Evolutionary conservation across 1,140 invertebrate species (phyloP).

Genomic region (Aphis gossypii): DNA sequence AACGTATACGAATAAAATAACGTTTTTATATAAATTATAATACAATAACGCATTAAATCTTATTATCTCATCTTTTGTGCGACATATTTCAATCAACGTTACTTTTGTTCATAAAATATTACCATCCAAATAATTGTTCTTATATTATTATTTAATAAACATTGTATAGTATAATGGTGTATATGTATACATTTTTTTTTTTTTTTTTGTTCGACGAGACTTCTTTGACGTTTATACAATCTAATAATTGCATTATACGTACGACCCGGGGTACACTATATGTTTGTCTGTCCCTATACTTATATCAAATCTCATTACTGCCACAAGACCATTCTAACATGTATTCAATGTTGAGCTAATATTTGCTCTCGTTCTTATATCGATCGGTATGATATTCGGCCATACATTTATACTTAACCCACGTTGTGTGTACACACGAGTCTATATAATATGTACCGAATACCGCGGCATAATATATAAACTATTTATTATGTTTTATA

Average conservation of each 20-base stretch:
- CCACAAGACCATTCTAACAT: background rate
- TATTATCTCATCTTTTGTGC: background rate
- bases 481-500: background rate
- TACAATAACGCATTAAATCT: background rate
- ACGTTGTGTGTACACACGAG: background rate
- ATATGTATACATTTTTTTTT: background rate
- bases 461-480: background rate
- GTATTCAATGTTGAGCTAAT: background rate
- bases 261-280: background rate
- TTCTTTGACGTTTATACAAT: background rate
- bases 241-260: background rate
- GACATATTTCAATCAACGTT: background rate
- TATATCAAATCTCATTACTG: background rate
- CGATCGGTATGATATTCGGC: background rate
- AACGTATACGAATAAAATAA: background rate
- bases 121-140: background rate
- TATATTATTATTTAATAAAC: background rate
- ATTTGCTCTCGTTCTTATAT: slow-evolving; percentile 3
- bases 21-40: background rate
- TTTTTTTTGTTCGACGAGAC: background rate
- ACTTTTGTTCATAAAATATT: background rate
- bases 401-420: background rate
- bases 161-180: background rate
- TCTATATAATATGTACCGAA: background rate
- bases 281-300: background rate